Base-by-base conservation (phyloP, 2,113 vertebrate genomes). In the Fulica atra region DNA sequence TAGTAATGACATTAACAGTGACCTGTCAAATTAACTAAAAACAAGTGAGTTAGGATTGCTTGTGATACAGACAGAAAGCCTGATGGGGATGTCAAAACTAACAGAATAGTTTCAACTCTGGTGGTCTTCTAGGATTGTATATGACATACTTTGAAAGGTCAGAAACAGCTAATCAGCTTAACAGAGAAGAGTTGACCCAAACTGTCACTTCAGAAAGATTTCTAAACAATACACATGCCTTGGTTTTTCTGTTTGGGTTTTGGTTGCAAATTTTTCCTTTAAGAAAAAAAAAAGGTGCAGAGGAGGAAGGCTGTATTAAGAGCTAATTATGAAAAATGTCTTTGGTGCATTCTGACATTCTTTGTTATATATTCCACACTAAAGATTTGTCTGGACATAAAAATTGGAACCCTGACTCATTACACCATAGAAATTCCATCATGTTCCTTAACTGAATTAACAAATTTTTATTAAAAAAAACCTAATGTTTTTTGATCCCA, bases 11-110 rank as follows among this genome's bases (percentile, higher is more conserved):
- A 60, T 95, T 96, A 97, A 96, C 88, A 97, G 89, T 51, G 96
- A 89, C 90, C 84, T 97, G 97, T 96, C 94, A 97, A 95, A 96
- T 96, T 96, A 97, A 96, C 86, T 91, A 95, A 97, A 97, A 93
- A 51, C 76, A 13, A 97, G 74, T 33, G 65, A 89, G 80, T 90
- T 94, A 93, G 73, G 88, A 84, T 97, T 96, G 83, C 46, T 69
- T 97, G 87, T 68, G 96, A 87, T 94, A 88, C 64, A 81, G 93
- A 97, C 68, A 91, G 80, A 95, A 98, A 97, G 86, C 61, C 96
- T 96, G 82, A 54, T 88, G 93, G 93, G 94, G 84, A 87, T 71
- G 90, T 97, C 97, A 95, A 97, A 97, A 97, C 94, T 97, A 97
- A 96, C 88, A 96, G 93, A 92, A 88, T 46, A 88, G 84, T 95